Evolutionary conservation across 2,888 invertebrate species (phyloP), one percentile per base, ranked within the genome.

Genomic region (Theretra japonica): DNA sequence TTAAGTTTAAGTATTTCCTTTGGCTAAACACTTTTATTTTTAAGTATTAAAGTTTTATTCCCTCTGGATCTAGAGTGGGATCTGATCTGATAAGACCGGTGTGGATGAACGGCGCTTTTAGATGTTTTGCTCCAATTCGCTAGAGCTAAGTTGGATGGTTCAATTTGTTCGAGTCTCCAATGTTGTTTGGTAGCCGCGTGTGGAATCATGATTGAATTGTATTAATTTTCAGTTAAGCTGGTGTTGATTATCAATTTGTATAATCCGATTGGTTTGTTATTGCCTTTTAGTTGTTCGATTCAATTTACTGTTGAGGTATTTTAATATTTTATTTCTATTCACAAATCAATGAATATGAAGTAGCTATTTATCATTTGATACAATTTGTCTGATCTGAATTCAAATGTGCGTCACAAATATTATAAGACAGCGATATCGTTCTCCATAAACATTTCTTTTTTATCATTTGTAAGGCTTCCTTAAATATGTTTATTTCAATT

Each of bases 1-100:
- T 74, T 74, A 56, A 72, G 56, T 70, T 75, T 72, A 73, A 73
- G 73, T 75, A 72, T 75, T 76, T 75, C 72, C 62, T 71, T 71
- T 65, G 70, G 58, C 73, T 70, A 71, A 71, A 71, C 70, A 71
- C 56, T 71, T 71, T 71, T 71, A 65, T 71, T 71, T 65, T 65
- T 41, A 65, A 71, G 70, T 76, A 74, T 65, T 62, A 71, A 71
- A 71, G 53, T 71, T 71, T 71, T 71, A 65, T 65, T 65, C 53
- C 70, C 65, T 41, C 41, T 23, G 33, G 56, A 71, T 65, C 62
- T 71, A 65, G 56, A 65, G 62, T 65, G 48, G 19, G 33, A 71
- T 65, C 62, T 65, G 62, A 65, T 71, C 70, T 71, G 70, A 71
- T 71, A 56, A 71, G 4, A 2, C 50, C 30, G 30, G 70, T 59